phyloP scores from a whole-genome alignment of 2,797 vertebrate genomes.

The Eidolon dupreanum region DNA sequence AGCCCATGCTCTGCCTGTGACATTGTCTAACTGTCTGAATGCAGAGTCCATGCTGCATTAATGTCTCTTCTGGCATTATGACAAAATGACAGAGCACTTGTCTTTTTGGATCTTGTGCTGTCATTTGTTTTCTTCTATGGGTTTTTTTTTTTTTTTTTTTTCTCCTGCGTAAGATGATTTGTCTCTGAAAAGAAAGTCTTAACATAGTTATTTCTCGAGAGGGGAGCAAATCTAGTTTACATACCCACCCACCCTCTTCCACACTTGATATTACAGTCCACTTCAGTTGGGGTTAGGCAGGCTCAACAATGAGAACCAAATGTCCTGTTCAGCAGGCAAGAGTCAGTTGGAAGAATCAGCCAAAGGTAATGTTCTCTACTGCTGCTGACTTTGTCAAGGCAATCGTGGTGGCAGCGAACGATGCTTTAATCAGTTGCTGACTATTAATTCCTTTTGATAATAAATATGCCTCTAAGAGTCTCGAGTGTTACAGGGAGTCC shows the following conservation, averaged over 20 bases:
- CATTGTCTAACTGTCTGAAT: not conserved
- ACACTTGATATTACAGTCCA: not conserved
- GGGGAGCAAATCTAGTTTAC: not conserved
- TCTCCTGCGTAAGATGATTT: slow-evolving; percentile 27
- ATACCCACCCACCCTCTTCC: not conserved
- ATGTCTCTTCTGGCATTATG: not conserved
- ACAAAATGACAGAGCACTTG: slow-evolving; percentile 53
- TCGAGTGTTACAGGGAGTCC: not conserved
- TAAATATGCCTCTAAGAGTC: not conserved
- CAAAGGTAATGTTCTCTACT: not conserved
- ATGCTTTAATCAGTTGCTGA: not conserved
- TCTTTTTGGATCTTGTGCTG: slow-evolving; percentile 10
- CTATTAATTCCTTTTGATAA: not conserved
- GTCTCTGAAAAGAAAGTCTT: slow-evolving; percentile 16
- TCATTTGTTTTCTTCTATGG: slow-evolving; percentile 44
- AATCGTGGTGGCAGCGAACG: fast-evolving
- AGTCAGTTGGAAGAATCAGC: not conserved
- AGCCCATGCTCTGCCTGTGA: fast-evolving
- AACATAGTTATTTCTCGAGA: slow-evolving; percentile 29
- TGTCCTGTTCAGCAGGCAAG: not conserved
- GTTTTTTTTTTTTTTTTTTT: not conserved
- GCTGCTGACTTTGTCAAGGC: not conserved
- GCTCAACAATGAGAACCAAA: not conserved
- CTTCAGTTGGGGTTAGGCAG: not conserved
- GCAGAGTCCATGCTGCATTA: fast-evolving